Evolutionary conservation across 2,113 vertebrate genomes (phyloP), one percentile per base, ranked within the genome.

Genomic region (Cichladusa arquata): DNA sequence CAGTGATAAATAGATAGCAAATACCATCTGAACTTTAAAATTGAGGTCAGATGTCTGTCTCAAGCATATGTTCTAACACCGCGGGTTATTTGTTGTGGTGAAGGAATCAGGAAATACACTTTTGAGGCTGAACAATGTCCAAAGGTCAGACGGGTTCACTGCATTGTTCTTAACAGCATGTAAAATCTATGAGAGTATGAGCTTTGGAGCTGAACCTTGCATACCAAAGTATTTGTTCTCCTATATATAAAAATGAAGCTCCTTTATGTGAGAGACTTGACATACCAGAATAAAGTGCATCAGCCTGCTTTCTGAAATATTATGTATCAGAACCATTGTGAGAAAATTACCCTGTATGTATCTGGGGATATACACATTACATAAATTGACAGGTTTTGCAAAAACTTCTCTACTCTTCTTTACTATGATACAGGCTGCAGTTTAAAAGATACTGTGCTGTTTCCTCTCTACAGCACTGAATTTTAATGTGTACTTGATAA

Each of bases 301-400:
- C 74, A 84, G 11, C 11, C 29, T 50, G 29, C 26, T 84, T 86
- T 92, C 67, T 90, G 8, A 78, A 88, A 80, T 71, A 66, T 34
- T 86, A 50, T 28, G 29, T 34, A 71, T 93, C 62, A 91, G 40
- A 74, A 51, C 56, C 33, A 89, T 80, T 93, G 34, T 94, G 54
- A 97, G 14, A 88, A 97, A 97, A 96, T 93, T 76, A 26, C 24
- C 38, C 36, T 95, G 97, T 95, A 76, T 53, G n/a, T 88, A 83
- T 93, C 77, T 89, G 44, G 4, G 26, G 92, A 38, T 58, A 82
- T n/a, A 92, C 19, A 85, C 8, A 44, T 31, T 90, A 25, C 50
- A 93, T 85, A 95, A 88, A 92, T 92, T 93, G 51, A 67, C 80
- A 88, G 34, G 34, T 78, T 94, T 91, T 82, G 45, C 36, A 57